Percentiles rank a stretch among this genome's conserved stretches.
phyloP scores from a whole-genome alignment of 2,888 invertebrate genomes.

The Dione juno region DNA sequence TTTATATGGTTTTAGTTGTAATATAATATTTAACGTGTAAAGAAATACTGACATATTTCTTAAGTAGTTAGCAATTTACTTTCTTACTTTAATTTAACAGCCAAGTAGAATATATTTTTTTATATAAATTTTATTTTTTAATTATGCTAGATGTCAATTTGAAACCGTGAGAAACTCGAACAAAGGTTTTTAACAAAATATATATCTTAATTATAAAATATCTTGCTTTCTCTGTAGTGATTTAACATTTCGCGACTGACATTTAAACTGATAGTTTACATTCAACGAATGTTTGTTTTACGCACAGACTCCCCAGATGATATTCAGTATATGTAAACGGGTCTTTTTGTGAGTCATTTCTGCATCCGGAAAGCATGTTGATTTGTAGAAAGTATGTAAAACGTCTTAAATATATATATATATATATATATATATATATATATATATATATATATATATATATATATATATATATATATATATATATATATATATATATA shows the following conservation, averaged over 20 bases:
- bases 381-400: slow-evolving; percentile 33
- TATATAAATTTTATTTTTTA: too few relatives aligned
- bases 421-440: neutral
- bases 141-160: neutral
- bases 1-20: too few relatives aligned
- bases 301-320: slow-evolving; percentile 22
- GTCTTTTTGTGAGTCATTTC: slow-evolving; percentile 16
- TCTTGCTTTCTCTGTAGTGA: slow-evolving; percentile 14
- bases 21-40: too few relatives aligned
- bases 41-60: too few relatives aligned
- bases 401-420: neutral
- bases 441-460: too few relatives aligned
- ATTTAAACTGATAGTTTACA: slow-evolving; percentile 21
- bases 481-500: too few relatives aligned
- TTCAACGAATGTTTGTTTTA: slow-evolving; percentile 5
- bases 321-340: slow-evolving; percentile 24
- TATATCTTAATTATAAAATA: slow-evolving; percentile 10
- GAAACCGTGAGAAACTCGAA: neutral
- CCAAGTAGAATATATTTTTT: too few relatives aligned
- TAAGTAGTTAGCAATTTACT: too few relatives aligned
- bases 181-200: neutral
- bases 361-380: slow-evolving; percentile 31
- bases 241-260: slow-evolving; percentile 1
- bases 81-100: too few relatives aligned
- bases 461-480: too few relatives aligned